Evolutionary conservation across 2,888 invertebrate species (phyloP), one percentile per base, ranked within the genome.

Genomic region (Xanthia icteritia): DNA sequence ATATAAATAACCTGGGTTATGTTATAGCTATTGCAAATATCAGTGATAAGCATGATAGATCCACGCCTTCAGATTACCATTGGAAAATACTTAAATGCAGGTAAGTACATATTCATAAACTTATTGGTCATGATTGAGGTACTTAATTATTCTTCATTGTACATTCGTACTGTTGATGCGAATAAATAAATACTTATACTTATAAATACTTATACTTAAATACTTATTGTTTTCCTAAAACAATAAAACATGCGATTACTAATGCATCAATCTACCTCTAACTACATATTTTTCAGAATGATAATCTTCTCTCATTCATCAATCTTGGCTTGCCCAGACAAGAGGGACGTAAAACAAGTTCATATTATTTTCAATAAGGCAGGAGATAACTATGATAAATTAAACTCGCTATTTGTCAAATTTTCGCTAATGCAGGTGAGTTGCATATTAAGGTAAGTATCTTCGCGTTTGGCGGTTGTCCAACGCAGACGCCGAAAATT

Each of bases 81-180:
- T 96, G 96, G 96, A 96, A 96, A 94, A 93, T 96, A 86, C 90
- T 96, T 13, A 96, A 96, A 89, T 96, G 96, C 94, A 94, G 96
- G 96, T 94, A 82, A 51, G 79, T 31, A 54, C 27, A 2, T 31
- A 56, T n/a, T 42, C 15, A 20, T n/a, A 9, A 11, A 31, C 9
- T 2, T 39, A 23, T 51, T 76, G 65, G 17, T 48, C 17, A 64
- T 31, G 15, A 67, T 31, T 31, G 5, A 66, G 13, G 4, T 23
- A 60, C 3, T 1, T 27, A 20, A 2, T 15, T 42, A 27, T 54
- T 73, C 51, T 31, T 74, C 15, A 73, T 54, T n/a, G n/a, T n/a
- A n/a, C n/a, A n/a, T n/a, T n/a, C n/a, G n/a, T n/a, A n/a, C n/a
- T n/a, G n/a, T n/a, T n/a, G n/a, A n/a, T n/a, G n/a, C n/a, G n/a